Evolutionary conservation across 23 tunicate genomes (phyloP), one percentile per base, ranked within the genome.

Genomic region (Botrylloides violaceus): DNA sequence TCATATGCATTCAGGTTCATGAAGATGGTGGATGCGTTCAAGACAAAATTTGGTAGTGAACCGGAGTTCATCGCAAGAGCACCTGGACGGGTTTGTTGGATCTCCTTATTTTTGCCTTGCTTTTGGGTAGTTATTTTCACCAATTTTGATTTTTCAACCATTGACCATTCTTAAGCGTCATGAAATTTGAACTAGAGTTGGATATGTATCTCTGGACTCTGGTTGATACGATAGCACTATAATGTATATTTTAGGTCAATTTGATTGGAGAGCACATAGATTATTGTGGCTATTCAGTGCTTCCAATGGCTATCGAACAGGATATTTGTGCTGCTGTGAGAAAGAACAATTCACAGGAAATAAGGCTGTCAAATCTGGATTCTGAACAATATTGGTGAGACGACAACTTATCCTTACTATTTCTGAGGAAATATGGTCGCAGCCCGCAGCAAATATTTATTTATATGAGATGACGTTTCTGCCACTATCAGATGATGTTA

Each of bases 231-330:
- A n/a, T n/a, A n/a, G n/a, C n/a, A n/a, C n/a, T n/a, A n/a, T n/a
- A n/a, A n/a, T n/a, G n/a, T 7, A 34, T 32, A 39, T 66, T 80
- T 2, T 29, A 88, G 98, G 98, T 91, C 1, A 91, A 91, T 79
- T 39, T 91, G 36, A 91, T 91, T 76, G 98, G 98, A 6, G 98
- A 91, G 64, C 98, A 91, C 57, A 91, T 91, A 43, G 98, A 91
- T 62, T 91, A 91, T 53, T 91, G 98, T 68, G 98, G 98, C 2
- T 91, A 91, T 70, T 91, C 98, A 32, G 98, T 91, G 0, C 36
- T 91, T 21, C 98, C 98, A 30, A 91, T 91, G 91, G 98, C 98
- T 24, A 75, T 91, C 38, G 74, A 72, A 23, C 98, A 91, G 71
- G 91, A 91, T 49, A 63, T 91, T 36, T 58, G 79, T 58, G 66